Base-by-base conservation (phyloP, 2,113 vertebrate genomes). In the Symphodus melops region DNA sequence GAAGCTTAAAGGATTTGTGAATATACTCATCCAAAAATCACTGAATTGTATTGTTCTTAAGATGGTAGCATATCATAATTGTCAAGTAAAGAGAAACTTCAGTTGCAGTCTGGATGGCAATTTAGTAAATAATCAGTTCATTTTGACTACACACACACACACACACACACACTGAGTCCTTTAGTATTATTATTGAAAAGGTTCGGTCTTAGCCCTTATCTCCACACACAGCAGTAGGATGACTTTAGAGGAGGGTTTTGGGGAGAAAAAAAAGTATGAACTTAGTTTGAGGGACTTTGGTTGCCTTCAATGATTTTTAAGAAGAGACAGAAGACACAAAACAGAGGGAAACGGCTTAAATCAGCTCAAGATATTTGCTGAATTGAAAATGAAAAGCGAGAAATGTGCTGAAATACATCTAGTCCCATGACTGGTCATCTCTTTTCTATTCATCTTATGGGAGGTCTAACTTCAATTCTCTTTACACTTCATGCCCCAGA, bases 201-300 rank as follows among this genome's bases (percentile, higher is more conserved):
- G 62, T 70, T 79, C 68, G 49, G 75, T 85, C 58, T 54, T 23
- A 75, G 77, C 56, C 81, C 83, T 90, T 88, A 89, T 89, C 89
- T 88, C 58, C 59, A 79, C 71, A 72, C 76, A 62, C 86, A 79
- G 82, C 75, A 63, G 68, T n/a, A 12, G 68, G 55, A 53, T 56
- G 68, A 71, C 72, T 80, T 87, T 49, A 76, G 58, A 73, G 12
- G 37, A 51, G 9, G 19, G 57, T 83, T 77, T 79, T 68, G 55
- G 39, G 48, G n/a, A 70, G 53, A 61, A 36, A 56, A 28, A 61
- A 61, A 63, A 63, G 57, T 67, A n/a, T 37, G 25, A 72, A 74
- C 72, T 79, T 81, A 75, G 52, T 88, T 86, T 79, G 61, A 77
- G 37, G 37, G 76, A 54, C 72, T 71, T 87, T 56, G 74, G 83